Conservation (phyloP, 2,113 vertebrate species). For the Salvator merianae region DNA sequence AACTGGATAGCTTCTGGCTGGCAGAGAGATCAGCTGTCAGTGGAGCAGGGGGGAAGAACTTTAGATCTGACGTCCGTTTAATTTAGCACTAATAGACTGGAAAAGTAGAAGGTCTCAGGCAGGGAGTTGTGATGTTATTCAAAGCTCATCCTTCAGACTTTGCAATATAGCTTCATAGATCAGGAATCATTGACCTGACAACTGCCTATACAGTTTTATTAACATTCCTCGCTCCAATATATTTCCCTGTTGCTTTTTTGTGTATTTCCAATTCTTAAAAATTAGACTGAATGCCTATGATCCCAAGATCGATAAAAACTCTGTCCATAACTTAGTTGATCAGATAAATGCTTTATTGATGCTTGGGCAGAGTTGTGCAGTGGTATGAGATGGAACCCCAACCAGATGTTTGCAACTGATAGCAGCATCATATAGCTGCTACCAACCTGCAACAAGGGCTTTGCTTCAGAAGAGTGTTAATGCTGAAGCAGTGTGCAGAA, state of each 20-base stretch:
- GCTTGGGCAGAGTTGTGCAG: too few relatives aligned
- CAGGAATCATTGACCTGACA: background rate
- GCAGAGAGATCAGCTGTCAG: slow-evolving; percentile 10
- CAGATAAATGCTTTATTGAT: background rate
- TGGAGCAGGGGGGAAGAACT: background rate
- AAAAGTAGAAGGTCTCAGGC: background rate
- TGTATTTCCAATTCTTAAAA: background rate
- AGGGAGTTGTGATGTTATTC: background rate
- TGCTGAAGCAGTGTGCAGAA: too few relatives aligned
- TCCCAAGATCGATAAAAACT: background rate
- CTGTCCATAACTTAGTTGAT: background rate
- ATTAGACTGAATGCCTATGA: background rate
- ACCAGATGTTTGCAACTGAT: too few relatives aligned
- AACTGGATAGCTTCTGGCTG: slow-evolving; percentile 17
- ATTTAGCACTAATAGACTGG: slow-evolving; percentile 18
- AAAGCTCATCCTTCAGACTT: background rate
- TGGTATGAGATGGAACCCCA: too few relatives aligned
- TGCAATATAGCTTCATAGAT: background rate
- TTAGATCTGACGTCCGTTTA: slow-evolving; percentile 20
- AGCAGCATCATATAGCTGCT: too few relatives aligned
- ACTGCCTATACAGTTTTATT: background rate
- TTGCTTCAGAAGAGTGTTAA: too few relatives aligned
- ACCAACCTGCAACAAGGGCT: too few relatives aligned
- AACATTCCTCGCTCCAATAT: background rate
- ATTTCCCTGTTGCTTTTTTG: background rate